phyloP scores from a whole-genome alignment of 2,113 vertebrate species.

The Alethe diademata region DNA sequence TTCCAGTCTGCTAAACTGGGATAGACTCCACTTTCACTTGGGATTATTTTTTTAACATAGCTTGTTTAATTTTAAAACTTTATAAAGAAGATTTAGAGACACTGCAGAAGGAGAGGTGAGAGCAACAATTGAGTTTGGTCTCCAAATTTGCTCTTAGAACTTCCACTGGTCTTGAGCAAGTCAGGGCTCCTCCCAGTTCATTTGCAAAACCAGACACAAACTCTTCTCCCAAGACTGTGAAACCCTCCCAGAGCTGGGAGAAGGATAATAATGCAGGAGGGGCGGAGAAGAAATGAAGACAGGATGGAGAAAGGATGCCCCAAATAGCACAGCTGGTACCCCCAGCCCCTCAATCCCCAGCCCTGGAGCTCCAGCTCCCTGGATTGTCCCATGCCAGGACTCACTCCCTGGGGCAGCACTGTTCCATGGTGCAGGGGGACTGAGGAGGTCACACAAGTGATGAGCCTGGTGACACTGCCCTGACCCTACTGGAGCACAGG shows the following conservation, averaged over 20 bases:
- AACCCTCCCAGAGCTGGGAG: not conserved
- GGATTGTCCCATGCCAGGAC: too few species aligned
- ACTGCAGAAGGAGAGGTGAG: rapidly evolving
- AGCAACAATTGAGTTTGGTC: not conserved
- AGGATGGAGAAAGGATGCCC: not conserved
- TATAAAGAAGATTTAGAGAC: not conserved
- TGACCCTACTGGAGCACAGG: rapidly evolving
- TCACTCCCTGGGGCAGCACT: rapidly evolving
- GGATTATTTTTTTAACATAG: not conserved
- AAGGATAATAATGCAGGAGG: not conserved
- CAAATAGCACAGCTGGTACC: rapidly evolving
- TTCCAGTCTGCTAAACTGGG: not conserved
- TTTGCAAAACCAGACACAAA: not conserved
- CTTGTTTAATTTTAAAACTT: not conserved
- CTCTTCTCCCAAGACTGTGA: not conserved
- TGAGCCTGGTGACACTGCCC: not conserved
- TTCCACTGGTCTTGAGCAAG: not conserved
- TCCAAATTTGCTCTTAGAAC: not conserved
- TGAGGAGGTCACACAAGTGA: rapidly evolving
- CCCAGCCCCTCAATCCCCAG: not conserved
- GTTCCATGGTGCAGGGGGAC: not conserved
- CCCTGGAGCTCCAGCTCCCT: not conserved
- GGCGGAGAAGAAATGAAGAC: not conserved
- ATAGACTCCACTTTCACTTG: not conserved
- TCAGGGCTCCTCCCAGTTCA: not conserved